phyloP scores from a whole-genome alignment of 2,113 vertebrate species.

The Amblyopsis rosae region DNA sequence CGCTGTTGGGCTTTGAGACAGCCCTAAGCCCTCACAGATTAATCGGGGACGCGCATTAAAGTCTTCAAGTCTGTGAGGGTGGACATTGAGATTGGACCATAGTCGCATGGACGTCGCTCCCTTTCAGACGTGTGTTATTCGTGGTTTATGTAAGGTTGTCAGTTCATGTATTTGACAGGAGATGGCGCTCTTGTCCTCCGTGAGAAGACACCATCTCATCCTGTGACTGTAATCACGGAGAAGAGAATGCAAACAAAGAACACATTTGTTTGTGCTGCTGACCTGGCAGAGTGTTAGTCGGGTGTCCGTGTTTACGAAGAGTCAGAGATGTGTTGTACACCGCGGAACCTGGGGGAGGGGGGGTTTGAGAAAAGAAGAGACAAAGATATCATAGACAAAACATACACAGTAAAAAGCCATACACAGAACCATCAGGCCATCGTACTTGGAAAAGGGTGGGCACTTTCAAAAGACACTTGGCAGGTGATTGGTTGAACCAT shows the following conservation, averaged over 20 bases:
- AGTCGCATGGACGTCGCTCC: neutral
- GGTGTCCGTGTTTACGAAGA: slow-evolving; percentile 75
- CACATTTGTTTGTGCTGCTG: neutral
- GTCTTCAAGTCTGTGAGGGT: slow-evolving; percentile 48
- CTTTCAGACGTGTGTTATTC: neutral
- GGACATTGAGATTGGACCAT: slow-evolving; percentile 23
- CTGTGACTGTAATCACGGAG: neutral
- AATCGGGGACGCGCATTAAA: neutral
- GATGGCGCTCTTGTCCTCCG: neutral
- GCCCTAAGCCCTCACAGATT: too few species aligned
- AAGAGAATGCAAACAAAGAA: neutral
- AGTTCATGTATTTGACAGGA: neutral
- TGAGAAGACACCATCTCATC: neutral
- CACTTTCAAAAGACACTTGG: too few species aligned
- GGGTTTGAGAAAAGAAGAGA: slow-evolving; percentile 33
- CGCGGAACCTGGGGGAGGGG: slow-evolving; percentile 81
- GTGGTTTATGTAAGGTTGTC: too few species aligned
- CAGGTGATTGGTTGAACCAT: too few species aligned
- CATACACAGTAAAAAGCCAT: neutral
- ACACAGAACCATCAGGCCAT: too few species aligned
- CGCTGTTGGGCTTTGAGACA: too few species aligned
- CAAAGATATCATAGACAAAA: neutral
- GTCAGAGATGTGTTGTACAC: slow-evolving; percentile 90
- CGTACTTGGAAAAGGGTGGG: too few species aligned
- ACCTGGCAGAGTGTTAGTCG: slow-evolving; percentile 78